A percentile compares a stretch with the other conserved stretches of the same genome.
Evolutionary conservation across 64 coral and sea anemone species (phyloP).

Genomic region (Montipora cactus): DNA sequence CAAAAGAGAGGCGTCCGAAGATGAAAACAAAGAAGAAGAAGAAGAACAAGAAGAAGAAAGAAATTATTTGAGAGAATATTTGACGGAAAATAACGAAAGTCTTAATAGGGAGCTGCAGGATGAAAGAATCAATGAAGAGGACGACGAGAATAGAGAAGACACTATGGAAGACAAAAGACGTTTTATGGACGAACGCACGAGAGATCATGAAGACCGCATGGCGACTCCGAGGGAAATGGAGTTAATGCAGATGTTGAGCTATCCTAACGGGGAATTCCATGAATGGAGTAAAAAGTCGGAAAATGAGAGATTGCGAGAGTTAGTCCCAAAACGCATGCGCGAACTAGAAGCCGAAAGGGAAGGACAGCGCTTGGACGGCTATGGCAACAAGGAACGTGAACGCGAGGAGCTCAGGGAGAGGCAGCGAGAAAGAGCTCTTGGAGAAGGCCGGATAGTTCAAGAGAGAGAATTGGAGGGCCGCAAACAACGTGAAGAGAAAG

Average conservation of each 20-base stretch:
- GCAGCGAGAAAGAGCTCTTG: constrained; percentile 1
- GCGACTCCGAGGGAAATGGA: background rate
- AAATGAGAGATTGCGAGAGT: background rate
- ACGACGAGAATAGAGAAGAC: background rate
- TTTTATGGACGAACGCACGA: constrained; percentile 1
- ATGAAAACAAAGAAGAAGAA: background rate
- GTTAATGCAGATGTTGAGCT: background rate
- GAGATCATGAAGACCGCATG: background rate
- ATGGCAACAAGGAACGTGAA: constrained; percentile 29
- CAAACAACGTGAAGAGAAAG: constrained; percentile 27
- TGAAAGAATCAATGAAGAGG: background rate
- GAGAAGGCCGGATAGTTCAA: background rate
- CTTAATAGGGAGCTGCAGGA: background rate
- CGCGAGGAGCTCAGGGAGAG: constrained; percentile 41
- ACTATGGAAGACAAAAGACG: background rate
- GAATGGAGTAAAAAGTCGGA: constrained; percentile 11
- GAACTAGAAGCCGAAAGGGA: constrained; percentile 40
- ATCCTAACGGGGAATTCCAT: background rate
- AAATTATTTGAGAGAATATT: background rate
- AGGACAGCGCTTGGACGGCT: constrained; percentile 3
- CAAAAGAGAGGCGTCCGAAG: background rate
- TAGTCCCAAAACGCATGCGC: constrained; percentile 18
- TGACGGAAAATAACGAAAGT: background rate
- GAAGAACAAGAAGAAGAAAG: background rate
- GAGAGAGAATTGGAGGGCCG: constrained; percentile 30